Percentiles rank a stretch among this genome's conserved stretches.
phyloP scores from a whole-genome alignment of 2,888 invertebrate species.

The Lasioglossum figueresi region DNA sequence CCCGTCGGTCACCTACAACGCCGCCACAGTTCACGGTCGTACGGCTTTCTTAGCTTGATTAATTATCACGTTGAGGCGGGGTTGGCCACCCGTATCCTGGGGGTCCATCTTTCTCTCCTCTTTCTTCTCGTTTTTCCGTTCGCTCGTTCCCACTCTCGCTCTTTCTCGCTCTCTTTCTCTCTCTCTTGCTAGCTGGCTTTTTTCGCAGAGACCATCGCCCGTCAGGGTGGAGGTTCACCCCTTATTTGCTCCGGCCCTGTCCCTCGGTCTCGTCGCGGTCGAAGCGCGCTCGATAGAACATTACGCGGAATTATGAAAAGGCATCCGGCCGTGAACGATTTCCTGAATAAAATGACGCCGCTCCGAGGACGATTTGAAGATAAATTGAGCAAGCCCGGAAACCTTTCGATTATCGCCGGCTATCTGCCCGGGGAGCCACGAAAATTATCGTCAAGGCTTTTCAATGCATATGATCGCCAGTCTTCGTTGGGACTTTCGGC shows the following conservation, averaged over 20 bases:
- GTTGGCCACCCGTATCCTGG: conserved; percentile 53
- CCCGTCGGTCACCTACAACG: conserved; percentile 26
- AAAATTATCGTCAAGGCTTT: conserved; percentile 36
- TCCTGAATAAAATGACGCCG: conserved; percentile 67
- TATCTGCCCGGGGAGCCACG: conserved; percentile 15
- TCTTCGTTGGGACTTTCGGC: neutral
- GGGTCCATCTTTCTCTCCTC: conserved; percentile 42
- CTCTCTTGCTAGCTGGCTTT: neutral
- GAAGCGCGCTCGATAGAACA: conserved; percentile 60
- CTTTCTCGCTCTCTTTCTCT: conserved; percentile 17
- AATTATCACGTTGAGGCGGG: conserved; percentile 74
- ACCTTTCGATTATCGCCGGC: conserved; percentile 62
- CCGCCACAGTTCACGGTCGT: conserved; percentile 67
- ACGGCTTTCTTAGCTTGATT: conserved; percentile 81
- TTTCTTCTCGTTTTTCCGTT: neutral
- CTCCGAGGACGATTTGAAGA: conserved; percentile 61
- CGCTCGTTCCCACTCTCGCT: conserved; percentile 4
- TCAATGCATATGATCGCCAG: neutral
- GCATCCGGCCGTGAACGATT: conserved; percentile 71
- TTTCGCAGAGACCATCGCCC: neutral
- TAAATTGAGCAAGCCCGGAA: conserved; percentile 64
- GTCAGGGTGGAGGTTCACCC: conserved; percentile 33
- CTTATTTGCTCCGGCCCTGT: conserved; percentile 47
- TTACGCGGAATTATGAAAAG: conserved; percentile 69
- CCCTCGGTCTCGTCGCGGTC: conserved; percentile 33